Conservation (phyloP, 2,113 vertebrate genomes). For the Spermophilus dauricus region DNA sequence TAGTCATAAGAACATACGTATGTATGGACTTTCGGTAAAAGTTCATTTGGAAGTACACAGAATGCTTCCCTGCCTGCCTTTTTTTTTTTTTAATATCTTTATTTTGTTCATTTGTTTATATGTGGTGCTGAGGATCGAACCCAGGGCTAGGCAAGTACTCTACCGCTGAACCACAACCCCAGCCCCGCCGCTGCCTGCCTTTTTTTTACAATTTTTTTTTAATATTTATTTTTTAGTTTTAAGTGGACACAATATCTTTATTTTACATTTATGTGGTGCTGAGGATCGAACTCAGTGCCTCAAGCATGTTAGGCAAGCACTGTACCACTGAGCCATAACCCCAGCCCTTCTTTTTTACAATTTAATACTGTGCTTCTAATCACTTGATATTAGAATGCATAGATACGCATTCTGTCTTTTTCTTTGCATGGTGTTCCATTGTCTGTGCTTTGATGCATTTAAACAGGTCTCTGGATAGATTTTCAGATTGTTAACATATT, state of each 20-base stretch:
- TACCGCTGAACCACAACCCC: too few relatives aligned
- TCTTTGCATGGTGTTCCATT: background rate
- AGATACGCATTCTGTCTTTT: background rate
- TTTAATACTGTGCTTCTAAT: background rate
- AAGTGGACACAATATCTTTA: too few relatives aligned
- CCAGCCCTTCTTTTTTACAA: background rate
- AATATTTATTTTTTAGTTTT: too few relatives aligned
- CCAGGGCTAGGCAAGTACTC: too few relatives aligned
- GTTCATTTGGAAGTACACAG: background rate
- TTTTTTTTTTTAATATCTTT: background rate
- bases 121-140: too few relatives aligned
- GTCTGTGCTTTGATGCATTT: background rate
- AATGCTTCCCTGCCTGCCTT: background rate
- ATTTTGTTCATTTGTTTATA: too few relatives aligned
- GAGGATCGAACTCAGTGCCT: background rate
- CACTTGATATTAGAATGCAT: background rate
- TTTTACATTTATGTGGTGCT: too few relatives aligned
- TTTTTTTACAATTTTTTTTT: too few relatives aligned
- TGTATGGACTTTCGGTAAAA: background rate
- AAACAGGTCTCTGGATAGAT: background rate
- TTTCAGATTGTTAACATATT: background rate
- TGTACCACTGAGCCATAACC: too few relatives aligned
- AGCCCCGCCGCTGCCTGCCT: too few relatives aligned
- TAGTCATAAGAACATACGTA: too few relatives aligned
- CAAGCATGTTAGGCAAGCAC: too few relatives aligned